Conservation (phyloP, 2,113 vertebrate species). For the Mesembrinibis cayennensis region DNA sequence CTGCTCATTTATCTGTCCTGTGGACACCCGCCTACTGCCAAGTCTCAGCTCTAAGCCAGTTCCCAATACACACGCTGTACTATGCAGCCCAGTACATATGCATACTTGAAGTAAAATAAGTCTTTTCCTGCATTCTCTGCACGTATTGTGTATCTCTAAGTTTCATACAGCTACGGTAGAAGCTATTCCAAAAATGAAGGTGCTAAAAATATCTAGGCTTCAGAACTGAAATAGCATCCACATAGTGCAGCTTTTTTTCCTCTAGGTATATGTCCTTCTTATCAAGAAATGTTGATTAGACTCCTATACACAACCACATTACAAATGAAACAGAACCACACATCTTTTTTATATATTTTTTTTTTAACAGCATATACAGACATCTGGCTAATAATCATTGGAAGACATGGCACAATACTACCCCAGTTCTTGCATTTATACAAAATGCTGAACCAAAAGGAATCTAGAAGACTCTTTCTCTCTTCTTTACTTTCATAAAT, state of each 20-base stretch:
- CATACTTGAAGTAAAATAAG: not conserved
- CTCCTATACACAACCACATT: not conserved
- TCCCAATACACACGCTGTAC: constrained; percentile 23
- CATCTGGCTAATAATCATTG: not conserved
- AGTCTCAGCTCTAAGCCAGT: constrained; percentile 43
- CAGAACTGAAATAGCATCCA: not conserved
- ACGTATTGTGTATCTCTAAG: constrained; percentile 31
- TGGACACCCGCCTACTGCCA: not conserved
- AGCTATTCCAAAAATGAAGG: constrained; percentile 49
- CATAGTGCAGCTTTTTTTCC: not conserved
- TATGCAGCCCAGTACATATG: not conserved
- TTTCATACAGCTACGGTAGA: not conserved
- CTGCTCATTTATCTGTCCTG: constrained; percentile 1
- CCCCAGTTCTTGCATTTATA: not conserved
- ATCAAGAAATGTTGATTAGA: not conserved
- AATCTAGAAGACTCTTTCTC: not conserved
- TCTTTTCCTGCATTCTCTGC: constrained; percentile 26
- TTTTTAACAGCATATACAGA: not conserved
- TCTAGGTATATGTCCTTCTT: not conserved
- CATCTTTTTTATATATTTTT: not conserved
- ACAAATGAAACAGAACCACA: not conserved
- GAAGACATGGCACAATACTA: not conserved
- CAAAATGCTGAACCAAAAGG: not conserved
- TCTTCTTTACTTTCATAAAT: constrained; percentile 15
- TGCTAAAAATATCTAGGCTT: constrained; percentile 40